phyloP scores from a whole-genome alignment of 1,140 invertebrate species.

The Caenorhabditis briggsae region DNA sequence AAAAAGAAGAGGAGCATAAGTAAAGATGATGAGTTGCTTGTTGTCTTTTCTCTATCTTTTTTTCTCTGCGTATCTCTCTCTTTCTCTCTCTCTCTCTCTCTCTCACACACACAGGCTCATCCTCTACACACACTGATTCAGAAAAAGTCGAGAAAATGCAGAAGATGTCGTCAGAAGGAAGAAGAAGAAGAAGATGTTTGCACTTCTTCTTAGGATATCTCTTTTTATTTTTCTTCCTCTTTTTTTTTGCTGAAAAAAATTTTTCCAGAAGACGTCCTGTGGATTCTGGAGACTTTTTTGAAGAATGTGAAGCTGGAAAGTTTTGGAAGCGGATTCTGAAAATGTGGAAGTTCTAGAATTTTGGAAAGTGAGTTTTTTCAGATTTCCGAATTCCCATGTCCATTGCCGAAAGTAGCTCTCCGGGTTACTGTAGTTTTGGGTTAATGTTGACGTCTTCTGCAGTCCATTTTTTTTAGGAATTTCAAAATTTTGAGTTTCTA shows the following conservation, averaged over 20 bases:
- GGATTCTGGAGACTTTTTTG: too few species aligned
- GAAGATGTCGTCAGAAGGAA: slow-evolving; percentile 6
- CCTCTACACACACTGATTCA: not conserved
- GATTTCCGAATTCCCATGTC: too few species aligned
- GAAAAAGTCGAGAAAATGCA: slow-evolving; percentile 9
- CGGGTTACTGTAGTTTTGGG: too few species aligned
- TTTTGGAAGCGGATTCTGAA: too few species aligned
- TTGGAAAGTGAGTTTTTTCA: too few species aligned
- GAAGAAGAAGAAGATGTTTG: slow-evolving; percentile 3
- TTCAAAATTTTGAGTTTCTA: too few species aligned
- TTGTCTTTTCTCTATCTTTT: not conserved
- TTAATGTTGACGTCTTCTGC: too few species aligned
- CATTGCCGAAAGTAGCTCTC: too few species aligned
- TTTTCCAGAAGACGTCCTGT: too few species aligned
- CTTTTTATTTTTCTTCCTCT: not conserved
- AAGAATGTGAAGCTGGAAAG: too few species aligned
- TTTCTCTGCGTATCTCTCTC: not conserved
- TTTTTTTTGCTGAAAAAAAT: not conserved
- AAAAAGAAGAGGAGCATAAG: not conserved
- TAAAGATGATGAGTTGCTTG: slow-evolving; percentile 48
- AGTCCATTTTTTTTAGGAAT: too few species aligned
- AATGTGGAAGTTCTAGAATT: too few species aligned
- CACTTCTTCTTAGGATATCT: not conserved
- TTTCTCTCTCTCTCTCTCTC: not conserved
- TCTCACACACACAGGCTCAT: not conserved